Percentiles rank a stretch among this genome's conserved stretches.
These are phyloP conservation scores for Crotalus horridus DNA, from an alignment of 2,113 vertebrate species.

Conservation along the genomic window DNA sequence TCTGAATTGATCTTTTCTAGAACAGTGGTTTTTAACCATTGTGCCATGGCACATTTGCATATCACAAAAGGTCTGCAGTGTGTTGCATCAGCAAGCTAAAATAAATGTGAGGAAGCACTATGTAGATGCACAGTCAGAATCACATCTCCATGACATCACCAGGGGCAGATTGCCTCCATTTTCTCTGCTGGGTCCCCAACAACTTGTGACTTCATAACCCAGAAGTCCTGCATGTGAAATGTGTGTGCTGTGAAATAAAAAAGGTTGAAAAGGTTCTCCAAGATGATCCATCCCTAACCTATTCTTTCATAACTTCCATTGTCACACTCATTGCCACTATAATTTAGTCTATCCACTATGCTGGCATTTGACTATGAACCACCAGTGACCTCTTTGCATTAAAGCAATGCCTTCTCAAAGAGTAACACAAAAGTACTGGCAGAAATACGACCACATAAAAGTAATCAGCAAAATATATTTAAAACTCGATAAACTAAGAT, in stretches of 20 bases:
- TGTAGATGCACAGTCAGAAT: neutral
- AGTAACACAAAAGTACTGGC: neutral
- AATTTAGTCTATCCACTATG: neutral
- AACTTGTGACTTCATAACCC: neutral
- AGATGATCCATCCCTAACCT: neutral
- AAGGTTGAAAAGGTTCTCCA: neutral
- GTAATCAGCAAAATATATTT: neutral
- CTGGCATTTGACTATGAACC: neutral
- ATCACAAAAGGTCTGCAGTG: neutral
- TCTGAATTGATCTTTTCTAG: neutral
- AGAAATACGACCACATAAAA: neutral
- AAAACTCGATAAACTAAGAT: neutral
- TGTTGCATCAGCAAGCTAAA: neutral
- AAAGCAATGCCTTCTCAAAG: neutral
- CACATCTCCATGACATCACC: neutral
- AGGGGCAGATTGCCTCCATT: neutral
- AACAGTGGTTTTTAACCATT: neutral
- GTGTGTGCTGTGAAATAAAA: neutral
- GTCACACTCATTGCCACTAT: neutral
- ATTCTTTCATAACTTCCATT: neutral
- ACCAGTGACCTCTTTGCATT: neutral
- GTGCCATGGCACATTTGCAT: neutral
- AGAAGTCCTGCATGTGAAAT: neutral
- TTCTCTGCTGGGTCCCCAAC: neutral
- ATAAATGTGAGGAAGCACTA: neutral